Evolutionary conservation across 2,113 vertebrate genomes (phyloP).

Genomic region (Riparia riparia): DNA sequence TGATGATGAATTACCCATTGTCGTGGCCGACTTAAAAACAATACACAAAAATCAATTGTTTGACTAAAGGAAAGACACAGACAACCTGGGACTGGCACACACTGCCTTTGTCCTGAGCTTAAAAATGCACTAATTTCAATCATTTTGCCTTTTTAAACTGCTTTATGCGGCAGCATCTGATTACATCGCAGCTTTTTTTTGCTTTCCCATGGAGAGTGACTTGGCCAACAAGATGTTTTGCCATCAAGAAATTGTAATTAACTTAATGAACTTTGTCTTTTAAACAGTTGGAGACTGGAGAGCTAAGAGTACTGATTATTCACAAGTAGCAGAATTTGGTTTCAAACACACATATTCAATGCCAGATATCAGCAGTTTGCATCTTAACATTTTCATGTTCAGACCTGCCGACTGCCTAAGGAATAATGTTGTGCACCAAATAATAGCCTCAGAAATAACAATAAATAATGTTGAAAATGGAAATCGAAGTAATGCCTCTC

Average conservation of each 20-base stretch:
- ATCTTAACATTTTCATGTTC: not conserved
- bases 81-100: not conserved
- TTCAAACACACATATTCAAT: conserved; percentile 25
- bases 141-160: not conserved
- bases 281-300: conserved; percentile 53
- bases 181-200: conserved; percentile 32
- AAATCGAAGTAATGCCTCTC: conserved; percentile 10
- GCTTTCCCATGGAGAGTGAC: conserved; percentile 29
- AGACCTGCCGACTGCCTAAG: not conserved
- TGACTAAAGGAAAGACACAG: conserved; percentile 51
- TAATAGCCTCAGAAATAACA: conserved; percentile 13
- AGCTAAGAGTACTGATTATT: conserved; percentile 40
- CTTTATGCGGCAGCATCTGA: conserved; percentile 20
- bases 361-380: conserved; percentile 36
- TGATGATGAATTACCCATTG: conserved; percentile 65
- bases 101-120: not conserved
- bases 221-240: conserved; percentile 46
- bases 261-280: conserved; percentile 66
- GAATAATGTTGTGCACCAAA: conserved; percentile 3
- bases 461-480: conserved; percentile 26
- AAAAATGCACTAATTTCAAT: conserved; percentile 22
- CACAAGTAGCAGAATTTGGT: conserved; percentile 40
- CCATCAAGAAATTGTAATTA: conserved; percentile 70
- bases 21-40: conserved; percentile 58
- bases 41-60: conserved; percentile 73